Percentiles rank a stretch among this genome's conserved stretches.
phyloP scores from a whole-genome alignment of 2,113 vertebrate species.

The Ramphastos sulfuratus region DNA sequence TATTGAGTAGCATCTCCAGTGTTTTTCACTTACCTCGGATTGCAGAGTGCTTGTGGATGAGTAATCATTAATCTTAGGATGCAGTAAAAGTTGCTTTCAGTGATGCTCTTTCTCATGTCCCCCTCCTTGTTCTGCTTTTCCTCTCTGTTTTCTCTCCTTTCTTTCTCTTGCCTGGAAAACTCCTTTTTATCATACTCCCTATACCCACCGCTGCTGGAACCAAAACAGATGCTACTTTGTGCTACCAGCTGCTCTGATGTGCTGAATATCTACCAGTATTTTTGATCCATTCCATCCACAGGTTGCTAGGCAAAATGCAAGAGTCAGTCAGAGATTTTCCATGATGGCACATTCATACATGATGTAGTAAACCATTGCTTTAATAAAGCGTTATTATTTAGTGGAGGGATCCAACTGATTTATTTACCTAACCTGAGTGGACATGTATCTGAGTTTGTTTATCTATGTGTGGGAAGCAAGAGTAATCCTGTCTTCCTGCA shows the following conservation, averaged over 20 bases:
- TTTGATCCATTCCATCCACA: background rate
- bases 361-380: background rate
- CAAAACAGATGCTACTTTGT: background rate
- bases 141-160: background rate
- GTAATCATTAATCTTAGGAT: constrained; percentile 47
- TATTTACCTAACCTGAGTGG: background rate
- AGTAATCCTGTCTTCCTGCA: background rate
- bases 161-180: background rate
- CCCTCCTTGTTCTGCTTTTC: background rate
- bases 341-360: background rate
- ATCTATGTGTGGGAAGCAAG: background rate
- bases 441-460: background rate
- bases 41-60: constrained; percentile 1
- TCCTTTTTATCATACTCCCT: background rate
- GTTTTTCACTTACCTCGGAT: constrained; percentile 37
- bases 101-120: background rate
- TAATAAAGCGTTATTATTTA: background rate
- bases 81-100: constrained; percentile 33
- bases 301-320: background rate
- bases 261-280: background rate
- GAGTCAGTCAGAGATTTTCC: background rate
- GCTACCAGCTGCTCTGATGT: background rate
- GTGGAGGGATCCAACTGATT: background rate
- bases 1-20: constrained; percentile 56
- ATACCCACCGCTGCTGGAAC: background rate